These are phyloP conservation scores for Sialis fuliginosa DNA, from an alignment of 2,888 invertebrate genomes.

Conservation along the genomic window DNA sequence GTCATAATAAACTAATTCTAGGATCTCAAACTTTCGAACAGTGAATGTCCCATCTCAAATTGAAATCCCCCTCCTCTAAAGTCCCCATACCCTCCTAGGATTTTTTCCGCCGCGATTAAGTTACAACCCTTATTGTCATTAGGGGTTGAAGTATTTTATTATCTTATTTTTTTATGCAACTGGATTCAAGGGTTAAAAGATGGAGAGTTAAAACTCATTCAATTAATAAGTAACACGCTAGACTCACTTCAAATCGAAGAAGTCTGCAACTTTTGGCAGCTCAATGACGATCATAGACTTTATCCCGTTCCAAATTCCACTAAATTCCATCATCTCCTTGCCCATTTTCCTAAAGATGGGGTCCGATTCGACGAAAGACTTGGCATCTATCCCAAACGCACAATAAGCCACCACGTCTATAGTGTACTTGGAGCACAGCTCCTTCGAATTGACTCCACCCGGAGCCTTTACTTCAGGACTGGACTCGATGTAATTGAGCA, in stretches of 20 bases:
- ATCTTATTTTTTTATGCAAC: too few relatives aligned
- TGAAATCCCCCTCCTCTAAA: too few relatives aligned
- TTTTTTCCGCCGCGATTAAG: too few relatives aligned
- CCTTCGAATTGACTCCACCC: slow-evolving; percentile 25
- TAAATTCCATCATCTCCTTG: slow-evolving; percentile 17
- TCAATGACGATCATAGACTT: slow-evolving; percentile 2
- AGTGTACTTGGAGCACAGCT: slow-evolving; percentile 23
- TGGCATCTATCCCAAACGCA: slow-evolving; percentile 26
- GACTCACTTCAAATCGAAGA: slow-evolving; percentile 1
- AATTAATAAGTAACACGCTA: too few relatives aligned
- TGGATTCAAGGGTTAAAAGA: too few relatives aligned
- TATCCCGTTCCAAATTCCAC: slow-evolving; percentile 6
- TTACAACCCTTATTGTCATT: too few relatives aligned
- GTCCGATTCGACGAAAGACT: slow-evolving; percentile 19
- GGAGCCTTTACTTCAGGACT: slow-evolving; percentile 13
- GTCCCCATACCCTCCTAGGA: too few relatives aligned
- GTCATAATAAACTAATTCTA: too few relatives aligned
- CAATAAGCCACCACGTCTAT: slow-evolving; percentile 26
- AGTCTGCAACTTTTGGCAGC: slow-evolving; percentile 1
- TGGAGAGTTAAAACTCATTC: too few relatives aligned
- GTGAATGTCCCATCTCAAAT: too few relatives aligned
- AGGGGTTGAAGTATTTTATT: too few relatives aligned
- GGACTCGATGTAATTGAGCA: slow-evolving; percentile 24
- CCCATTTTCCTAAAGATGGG: slow-evolving; percentile 17
- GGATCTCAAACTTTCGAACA: too few relatives aligned